phyloP scores from a whole-genome alignment of 2,797 vertebrate genomes.

The Sciaenops ocellatus region DNA sequence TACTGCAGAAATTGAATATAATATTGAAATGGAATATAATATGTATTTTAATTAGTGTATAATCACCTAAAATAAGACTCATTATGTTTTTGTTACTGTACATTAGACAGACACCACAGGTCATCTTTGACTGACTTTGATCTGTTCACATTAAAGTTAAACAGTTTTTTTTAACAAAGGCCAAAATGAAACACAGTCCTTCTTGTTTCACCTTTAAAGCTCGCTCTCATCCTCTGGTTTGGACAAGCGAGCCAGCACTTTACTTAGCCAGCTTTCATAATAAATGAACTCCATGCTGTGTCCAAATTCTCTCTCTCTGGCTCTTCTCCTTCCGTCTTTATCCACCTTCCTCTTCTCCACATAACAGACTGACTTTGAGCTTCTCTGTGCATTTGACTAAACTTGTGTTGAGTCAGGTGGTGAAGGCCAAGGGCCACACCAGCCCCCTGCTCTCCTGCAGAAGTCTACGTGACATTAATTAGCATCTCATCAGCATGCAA shows the following conservation, averaged over 20 bases:
- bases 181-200: not conserved
- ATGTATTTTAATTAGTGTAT: too few species aligned
- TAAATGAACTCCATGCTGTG: slow-evolving; percentile 19
- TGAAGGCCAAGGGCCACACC: not conserved
- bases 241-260: slow-evolving; percentile 11
- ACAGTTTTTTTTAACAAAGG: not conserved
- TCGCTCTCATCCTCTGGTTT: not conserved
- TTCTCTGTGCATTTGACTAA: not conserved
- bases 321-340: not conserved
- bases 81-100: too few species aligned
- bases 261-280: slow-evolving; percentile 25
- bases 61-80: too few species aligned
- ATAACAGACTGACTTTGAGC: slow-evolving; percentile 11
- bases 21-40: too few species aligned
- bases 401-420: slow-evolving; percentile 20
- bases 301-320: slow-evolving; percentile 10
- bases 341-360: not conserved
- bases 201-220: not conserved
- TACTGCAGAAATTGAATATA: too few species aligned
- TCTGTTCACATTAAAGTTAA: not conserved
- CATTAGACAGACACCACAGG: too few species aligned
- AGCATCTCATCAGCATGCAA: slow-evolving; percentile 60
- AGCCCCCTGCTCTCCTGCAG: slow-evolving; percentile 13
- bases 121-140: not conserved
- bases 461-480: slow-evolving; percentile 30